Conservation (phyloP, 2,797 vertebrate genomes). For the Numenius phaeopus region DNA sequence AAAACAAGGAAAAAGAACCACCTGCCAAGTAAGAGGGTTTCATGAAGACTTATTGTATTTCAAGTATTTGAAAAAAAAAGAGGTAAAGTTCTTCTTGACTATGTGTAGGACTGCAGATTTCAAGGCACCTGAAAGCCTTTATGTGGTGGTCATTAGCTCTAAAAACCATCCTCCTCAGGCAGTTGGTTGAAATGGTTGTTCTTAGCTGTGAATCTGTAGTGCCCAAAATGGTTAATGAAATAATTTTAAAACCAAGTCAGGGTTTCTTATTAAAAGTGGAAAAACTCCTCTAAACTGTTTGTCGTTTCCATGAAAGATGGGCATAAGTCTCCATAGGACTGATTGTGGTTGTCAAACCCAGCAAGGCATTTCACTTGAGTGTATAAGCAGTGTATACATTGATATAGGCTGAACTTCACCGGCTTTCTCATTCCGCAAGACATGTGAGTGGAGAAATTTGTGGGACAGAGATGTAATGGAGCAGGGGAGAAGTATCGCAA, state of each 20-base stretch:
- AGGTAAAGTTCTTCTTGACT: background rate
- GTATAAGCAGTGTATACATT: background rate
- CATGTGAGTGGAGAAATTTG: background rate
- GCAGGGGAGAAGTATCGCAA: background rate
- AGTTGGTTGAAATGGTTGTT: background rate
- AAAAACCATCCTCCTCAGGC: background rate
- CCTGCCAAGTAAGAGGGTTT: background rate
- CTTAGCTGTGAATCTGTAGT: background rate
- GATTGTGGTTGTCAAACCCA: background rate
- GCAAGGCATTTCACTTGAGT: background rate
- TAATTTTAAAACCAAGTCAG: background rate
- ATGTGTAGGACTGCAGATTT: background rate
- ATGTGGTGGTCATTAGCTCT: background rate
- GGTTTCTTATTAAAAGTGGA: background rate
- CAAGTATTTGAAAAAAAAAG: background rate
- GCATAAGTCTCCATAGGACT: background rate
- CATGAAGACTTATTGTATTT: background rate
- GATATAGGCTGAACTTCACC: background rate
- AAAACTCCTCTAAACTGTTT: background rate
- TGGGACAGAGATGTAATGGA: background rate
- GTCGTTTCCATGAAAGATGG: background rate
- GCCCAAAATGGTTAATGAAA: background rate
- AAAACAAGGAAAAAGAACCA: background rate
- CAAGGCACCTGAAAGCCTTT: background rate
- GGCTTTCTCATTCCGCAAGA: background rate